Percentiles rank a stretch among this genome's conserved stretches.
These are phyloP conservation scores for Drosophila paracracens DNA, from an alignment of 2,888 invertebrate genomes.

Conservation along the genomic window DNA sequence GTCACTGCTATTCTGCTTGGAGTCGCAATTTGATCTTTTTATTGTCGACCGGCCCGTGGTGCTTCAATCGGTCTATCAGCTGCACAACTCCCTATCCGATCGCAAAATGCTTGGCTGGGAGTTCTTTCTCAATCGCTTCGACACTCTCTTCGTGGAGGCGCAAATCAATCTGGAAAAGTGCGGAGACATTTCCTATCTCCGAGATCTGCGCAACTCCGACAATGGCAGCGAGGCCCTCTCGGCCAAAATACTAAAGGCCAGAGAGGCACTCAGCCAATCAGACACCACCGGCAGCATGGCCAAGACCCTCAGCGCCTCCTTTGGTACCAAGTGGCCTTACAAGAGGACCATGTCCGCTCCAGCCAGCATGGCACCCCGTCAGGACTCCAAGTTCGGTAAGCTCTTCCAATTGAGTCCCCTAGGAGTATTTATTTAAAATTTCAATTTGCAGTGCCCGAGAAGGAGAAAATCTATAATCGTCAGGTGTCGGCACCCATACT, in stretches of 20 bases:
- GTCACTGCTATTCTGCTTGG: constrained; percentile 96
- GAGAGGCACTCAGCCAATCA: constrained; percentile 93
- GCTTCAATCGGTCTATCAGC: constrained; percentile 96
- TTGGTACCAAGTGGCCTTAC: constrained; percentile 97
- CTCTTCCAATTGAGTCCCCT: neutral
- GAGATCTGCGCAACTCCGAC: constrained; percentile 95
- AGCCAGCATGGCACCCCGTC: constrained; percentile 91
- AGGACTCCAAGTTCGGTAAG: constrained; percentile 89
- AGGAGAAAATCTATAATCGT: constrained; percentile 94
- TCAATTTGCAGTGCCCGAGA: constrained; percentile 86
- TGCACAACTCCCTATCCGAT: constrained; percentile 96
- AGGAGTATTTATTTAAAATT: neutral
- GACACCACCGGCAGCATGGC: constrained; percentile 88
- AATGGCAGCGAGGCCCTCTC: constrained; percentile 93
- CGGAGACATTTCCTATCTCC: constrained; percentile 92
- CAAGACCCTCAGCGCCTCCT: constrained; percentile 93
- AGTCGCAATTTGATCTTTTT: constrained; percentile 98
- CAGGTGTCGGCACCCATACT: constrained; percentile 98
- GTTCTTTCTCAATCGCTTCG: constrained; percentile 98
- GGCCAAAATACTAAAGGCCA: constrained; percentile 94
- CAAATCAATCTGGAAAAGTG: constrained; percentile 95
- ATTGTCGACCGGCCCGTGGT: constrained; percentile 98
- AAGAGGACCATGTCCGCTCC: constrained; percentile 97
- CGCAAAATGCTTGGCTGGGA: constrained; percentile 97
- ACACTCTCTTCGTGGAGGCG: constrained; percentile 97